phyloP scores from a whole-genome alignment of 2,888 invertebrate genomes.

The Homarus gammarus region DNA sequence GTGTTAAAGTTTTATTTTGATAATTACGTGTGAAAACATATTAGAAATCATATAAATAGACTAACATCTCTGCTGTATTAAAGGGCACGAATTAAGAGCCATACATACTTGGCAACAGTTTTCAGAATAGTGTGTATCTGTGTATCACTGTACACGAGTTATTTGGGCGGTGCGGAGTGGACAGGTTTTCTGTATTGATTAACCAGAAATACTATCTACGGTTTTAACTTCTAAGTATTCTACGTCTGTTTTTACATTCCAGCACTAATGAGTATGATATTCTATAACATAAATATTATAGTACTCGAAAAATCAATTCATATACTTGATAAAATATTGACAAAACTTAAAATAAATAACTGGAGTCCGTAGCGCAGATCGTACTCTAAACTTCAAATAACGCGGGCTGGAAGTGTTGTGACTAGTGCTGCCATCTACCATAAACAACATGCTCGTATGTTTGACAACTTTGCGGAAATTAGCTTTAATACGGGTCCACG shows the following conservation, averaged over 20 bases:
- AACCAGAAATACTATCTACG: not conserved
- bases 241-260: not conserved
- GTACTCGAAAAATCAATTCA: not conserved
- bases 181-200: not conserved
- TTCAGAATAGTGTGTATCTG: too few relatives aligned
- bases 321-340: not conserved
- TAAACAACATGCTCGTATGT: conserved; percentile 74
- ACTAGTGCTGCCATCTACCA: conserved; percentile 75
- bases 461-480: conserved; percentile 69
- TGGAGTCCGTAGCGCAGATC: conserved; percentile 4
- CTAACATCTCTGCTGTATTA: too few relatives aligned
- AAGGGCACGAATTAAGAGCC: too few relatives aligned
- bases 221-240: not conserved
- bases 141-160: not conserved
- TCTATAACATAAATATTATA: too few relatives aligned
- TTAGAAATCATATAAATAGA: too few relatives aligned
- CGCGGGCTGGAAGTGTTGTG: conserved; percentile 63
- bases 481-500: conserved; percentile 37
- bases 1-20: too few relatives aligned
- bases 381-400: conserved; percentile 50
- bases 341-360: not conserved
- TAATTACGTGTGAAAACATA: too few relatives aligned
- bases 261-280: not conserved
- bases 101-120: too few relatives aligned
- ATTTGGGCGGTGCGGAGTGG: not conserved